A percentile compares a stretch with the other conserved stretches of the same genome.
These are phyloP conservation scores for Morpho helenor DNA, from an alignment of 2,888 invertebrate species.

Conservation along the genomic window DNA sequence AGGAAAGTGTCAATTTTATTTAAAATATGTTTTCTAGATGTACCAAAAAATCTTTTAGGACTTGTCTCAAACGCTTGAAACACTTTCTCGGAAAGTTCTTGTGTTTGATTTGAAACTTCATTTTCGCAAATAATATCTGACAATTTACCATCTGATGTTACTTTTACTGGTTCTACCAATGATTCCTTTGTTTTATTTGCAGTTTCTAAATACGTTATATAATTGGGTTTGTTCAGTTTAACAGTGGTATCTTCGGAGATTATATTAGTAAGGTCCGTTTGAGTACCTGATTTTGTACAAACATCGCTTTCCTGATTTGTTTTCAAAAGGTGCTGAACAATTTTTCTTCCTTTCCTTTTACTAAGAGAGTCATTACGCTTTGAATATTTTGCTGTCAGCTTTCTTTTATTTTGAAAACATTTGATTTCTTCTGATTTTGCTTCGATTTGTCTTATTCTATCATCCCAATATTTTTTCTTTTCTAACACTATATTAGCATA, in stretches of 20 bases:
- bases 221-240: constrained; percentile 15
- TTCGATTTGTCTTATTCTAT: constrained; percentile 66
- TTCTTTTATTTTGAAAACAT: constrained; percentile 50
- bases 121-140: background rate
- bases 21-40: constrained; percentile 67
- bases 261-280: background rate
- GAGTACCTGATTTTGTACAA: constrained; percentile 9
- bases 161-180: background rate
- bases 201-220: constrained; percentile 2
- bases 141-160: constrained; percentile 1
- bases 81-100: constrained; percentile 68
- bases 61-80: constrained; percentile 74
- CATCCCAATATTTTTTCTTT: constrained; percentile 74
- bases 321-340: constrained; percentile 56
- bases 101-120: constrained; percentile 34
- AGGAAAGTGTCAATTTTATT: constrained; percentile 69
- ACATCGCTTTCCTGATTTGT: constrained; percentile 32
- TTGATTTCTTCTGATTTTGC: constrained; percentile 56
- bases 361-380: constrained; percentile 64
- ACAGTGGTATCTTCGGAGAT: background rate
- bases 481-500: constrained; percentile 63
- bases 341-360: constrained; percentile 65
- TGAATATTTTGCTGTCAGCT: constrained; percentile 49
- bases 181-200: constrained; percentile 5
- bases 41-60: constrained; percentile 71